Evolutionary conservation across 2,113 vertebrate genomes (phyloP), one percentile per base, ranked within the genome.

Genomic region (Grammomys dolichurus): DNA sequence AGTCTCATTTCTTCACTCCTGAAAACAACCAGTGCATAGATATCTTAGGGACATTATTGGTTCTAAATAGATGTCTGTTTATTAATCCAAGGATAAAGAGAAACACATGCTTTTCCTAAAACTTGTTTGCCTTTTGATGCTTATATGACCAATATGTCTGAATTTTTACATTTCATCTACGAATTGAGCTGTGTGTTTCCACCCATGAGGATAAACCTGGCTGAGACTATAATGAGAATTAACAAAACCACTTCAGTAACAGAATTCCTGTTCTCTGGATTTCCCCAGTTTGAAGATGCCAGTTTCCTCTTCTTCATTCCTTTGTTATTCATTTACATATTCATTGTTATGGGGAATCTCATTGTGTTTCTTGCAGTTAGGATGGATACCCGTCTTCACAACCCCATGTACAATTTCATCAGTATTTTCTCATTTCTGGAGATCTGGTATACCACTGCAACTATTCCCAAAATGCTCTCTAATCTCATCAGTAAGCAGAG

Each of bases 321-420:
- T 17, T 46, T 98, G 60, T 73, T 98, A 26, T 4, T 97, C n/a
- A 93, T 97, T 78, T 98, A 97, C 26, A 5, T 96, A 12, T 97
- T 98, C 46, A 97, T 97, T 31, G 76, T 98, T 24, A 24, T 51
- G 48, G 97, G 97, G 22, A 98, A 98, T 78, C 75, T 97, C 76
- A 92, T 28, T 82, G 91, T 98, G 60, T 82, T 96, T 89, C 94
- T 97, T 87, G 95, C 97, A 58, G 89, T 98, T 58, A 94, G 89
- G 58, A 33, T 96, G 33, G 97, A 98, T n/a, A n/a, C 69, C 26
- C 80, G 0, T 26, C 96, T 98, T 31, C 97, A 98, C n/a, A 97
- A 93, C 6, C 97, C 97, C 69, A 98, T 97, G 97, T 98, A 98
- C 40, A 94, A 97, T 48, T 98, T 98, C 63, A 97, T 97, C 60